Evolutionary conservation across 1,140 invertebrate genomes (phyloP).

Genomic region (Zeugodacus cucurbitae): DNA sequence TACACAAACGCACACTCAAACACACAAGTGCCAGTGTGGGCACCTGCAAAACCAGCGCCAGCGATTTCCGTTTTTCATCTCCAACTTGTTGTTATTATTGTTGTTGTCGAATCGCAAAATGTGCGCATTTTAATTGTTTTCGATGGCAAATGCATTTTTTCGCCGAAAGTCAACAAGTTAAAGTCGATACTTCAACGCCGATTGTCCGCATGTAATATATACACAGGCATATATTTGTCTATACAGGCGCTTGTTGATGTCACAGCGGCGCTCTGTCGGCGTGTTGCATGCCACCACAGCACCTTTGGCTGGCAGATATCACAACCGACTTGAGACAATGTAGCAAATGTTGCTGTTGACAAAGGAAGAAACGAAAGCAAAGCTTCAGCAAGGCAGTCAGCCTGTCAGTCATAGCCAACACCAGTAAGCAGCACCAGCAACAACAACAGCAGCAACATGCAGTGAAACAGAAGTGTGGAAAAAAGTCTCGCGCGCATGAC

Average conservation of each 20-base stretch:
- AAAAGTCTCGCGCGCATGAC: neutral
- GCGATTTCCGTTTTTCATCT: slow-evolving; percentile 18
- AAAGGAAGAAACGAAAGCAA: neutral
- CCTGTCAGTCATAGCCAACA: slow-evolving; percentile 1
- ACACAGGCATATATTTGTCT: no score
- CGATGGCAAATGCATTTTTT: neutral
- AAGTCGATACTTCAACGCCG: neutral
- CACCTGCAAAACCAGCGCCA: neutral
- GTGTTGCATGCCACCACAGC: slow-evolving; percentile 27
- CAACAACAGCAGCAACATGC: neutral
- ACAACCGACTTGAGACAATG: neutral
- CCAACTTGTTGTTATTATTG: neutral
- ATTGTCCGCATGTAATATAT: neutral
- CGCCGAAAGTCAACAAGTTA: neutral
- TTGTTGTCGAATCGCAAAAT: slow-evolving; percentile 8
- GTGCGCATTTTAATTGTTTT: slow-evolving; percentile 32
- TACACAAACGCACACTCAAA: neutral
- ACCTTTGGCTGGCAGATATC: neutral
- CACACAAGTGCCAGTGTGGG: neutral
- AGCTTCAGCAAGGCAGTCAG: neutral
- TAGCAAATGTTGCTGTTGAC: neutral
- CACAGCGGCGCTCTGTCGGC: neutral
- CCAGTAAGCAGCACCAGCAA: neutral
- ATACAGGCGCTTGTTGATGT: neutral
- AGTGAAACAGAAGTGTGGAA: neutral